Percentiles rank a stretch among this genome's conserved stretches.
These are phyloP conservation scores for Ganaspis sp. DNA, from an alignment of 1,140 invertebrate species.

Conservation along the genomic window DNA sequence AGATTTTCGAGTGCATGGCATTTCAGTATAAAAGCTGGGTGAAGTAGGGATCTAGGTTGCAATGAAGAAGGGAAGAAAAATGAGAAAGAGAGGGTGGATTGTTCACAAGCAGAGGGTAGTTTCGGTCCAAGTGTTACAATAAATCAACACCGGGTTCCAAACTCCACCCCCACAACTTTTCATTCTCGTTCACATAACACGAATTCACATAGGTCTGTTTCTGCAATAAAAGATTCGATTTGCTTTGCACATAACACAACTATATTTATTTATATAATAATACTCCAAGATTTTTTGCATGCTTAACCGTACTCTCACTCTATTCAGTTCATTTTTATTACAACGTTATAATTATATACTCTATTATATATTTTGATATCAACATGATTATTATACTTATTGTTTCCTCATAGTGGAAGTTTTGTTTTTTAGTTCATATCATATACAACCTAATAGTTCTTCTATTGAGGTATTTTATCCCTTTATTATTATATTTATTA, in stretches of 20 bases:
- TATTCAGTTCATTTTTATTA: too few species aligned
- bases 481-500: too few species aligned
- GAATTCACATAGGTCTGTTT: background rate
- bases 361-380: too few species aligned
- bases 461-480: too few species aligned
- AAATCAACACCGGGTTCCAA: constrained; percentile 54
- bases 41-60: constrained; percentile 40
- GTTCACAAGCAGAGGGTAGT: constrained; percentile 51
- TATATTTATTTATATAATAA: constrained; percentile 33
- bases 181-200: constrained; percentile 4
- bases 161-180: constrained; percentile 51
- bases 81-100: constrained; percentile 46
- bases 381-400: too few species aligned
- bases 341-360: too few species aligned
- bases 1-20: constrained; percentile 4
- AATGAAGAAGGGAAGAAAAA: constrained; percentile 43
- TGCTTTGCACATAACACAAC: constrained; percentile 45
- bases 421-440: too few species aligned
- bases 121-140: constrained; percentile 50
- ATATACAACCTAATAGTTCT: too few species aligned
- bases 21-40: constrained; percentile 1
- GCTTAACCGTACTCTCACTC: too few species aligned
- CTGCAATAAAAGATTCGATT: background rate
- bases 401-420: too few species aligned
- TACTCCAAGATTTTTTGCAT: too few species aligned